Base-by-base conservation (phyloP, 2,113 vertebrate genomes). In the Stercorarius parasiticus region DNA sequence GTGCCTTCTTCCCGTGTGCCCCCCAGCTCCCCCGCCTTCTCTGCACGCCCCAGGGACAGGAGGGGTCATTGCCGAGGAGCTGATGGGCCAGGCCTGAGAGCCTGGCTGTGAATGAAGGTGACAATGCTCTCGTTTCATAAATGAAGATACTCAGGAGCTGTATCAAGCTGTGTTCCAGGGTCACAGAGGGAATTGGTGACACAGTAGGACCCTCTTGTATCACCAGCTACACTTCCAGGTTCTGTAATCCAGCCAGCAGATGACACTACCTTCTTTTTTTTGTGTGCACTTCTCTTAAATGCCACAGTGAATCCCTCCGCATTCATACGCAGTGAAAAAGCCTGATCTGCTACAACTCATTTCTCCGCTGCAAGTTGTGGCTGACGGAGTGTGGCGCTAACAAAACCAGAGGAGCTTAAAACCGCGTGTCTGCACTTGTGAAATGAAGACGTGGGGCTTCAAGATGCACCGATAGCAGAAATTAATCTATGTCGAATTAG, bases 1-100 rank as follows among this genome's bases (percentile, higher is more conserved):
- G 8, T 5, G 5, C 0, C 0, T 72, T 34, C 26, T 29, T 49
- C 22, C 15, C 1, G 0, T 40, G 49, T 55, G n/a, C 17, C 42
- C 65, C 13, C 4, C 10, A 30, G 26, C 11, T 38, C 20, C 25
- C 19, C 34, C 49, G 34, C 21, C 49, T 66, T 45, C 50, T 25
- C 36, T 45, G 36, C 40, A 6, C 9, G 0, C 11, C 32, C 42
- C 34, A 13, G 49, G 14, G 40, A 6, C 30, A 40, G n/a, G 11
- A 55, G n/a, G 25, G 20, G 4, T 58, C 7, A 1, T 11, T 81
- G 45, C 55, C 40, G 58, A 36, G 49, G 29, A 62, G 38, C 8
- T 45, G 67, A 22, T 29, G 45, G 64, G 20, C 47, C 59, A 30
- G 38, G 18, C 61, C 30, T 8, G 53, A 52, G 42, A n/a, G 22